Percentiles rank a stretch among this genome's conserved stretches.
These are phyloP conservation scores for Vulpes lagopus DNA, from an alignment of 2,113 vertebrate genomes.

Conservation along the genomic window DNA sequence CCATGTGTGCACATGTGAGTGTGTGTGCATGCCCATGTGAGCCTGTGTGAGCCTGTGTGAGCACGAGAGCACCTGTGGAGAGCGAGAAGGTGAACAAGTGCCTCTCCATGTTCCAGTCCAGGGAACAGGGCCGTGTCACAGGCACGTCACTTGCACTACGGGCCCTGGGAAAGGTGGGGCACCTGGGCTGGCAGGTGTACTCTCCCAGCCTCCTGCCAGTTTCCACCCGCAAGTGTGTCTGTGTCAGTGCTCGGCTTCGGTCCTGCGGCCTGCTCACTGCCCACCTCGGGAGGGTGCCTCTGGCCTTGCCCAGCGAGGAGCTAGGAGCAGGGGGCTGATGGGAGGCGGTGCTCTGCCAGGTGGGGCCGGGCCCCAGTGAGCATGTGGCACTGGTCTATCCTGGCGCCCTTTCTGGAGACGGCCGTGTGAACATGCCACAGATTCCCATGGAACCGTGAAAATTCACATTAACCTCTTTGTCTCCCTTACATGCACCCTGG, in stretches of 20 bases:
- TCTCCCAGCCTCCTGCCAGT: not conserved
- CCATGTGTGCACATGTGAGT: no score
- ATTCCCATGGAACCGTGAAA: not conserved
- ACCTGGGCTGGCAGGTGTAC: no score
- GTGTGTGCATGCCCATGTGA: no score
- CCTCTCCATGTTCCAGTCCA: accelerated
- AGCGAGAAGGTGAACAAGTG: not conserved
- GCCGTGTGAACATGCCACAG: not conserved
- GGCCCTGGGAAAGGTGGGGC: not conserved
- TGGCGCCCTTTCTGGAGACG: not conserved
- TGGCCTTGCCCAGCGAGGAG: not conserved
- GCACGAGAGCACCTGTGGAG: accelerated
- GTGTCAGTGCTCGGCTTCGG: not conserved
- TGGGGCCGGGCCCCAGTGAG: accelerated
- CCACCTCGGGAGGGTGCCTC: not conserved
- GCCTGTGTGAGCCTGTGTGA: no score
- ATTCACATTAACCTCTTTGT: not conserved
- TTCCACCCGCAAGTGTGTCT: not conserved
- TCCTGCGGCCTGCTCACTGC: no score
- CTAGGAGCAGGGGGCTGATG: no score
- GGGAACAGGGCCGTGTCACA: not conserved
- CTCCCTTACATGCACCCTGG: accelerated
- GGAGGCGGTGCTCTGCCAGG: not conserved
- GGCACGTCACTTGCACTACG: accelerated
- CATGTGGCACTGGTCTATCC: not conserved